Base-by-base conservation (phyloP, 2,113 vertebrate genomes). In the Heterochromis multidens region DNA sequence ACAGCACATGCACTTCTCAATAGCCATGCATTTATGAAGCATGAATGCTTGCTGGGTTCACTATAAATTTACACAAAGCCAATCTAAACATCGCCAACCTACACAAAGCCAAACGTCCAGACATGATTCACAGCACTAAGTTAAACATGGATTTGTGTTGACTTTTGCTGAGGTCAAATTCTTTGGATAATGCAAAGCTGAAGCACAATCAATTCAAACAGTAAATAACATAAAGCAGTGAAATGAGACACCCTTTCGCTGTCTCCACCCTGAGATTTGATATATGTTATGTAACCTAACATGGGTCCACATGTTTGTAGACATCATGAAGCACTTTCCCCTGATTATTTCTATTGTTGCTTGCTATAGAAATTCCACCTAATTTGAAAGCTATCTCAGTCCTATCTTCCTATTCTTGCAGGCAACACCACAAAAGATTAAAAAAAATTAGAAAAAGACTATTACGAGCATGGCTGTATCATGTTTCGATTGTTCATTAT, bases 231-330 rank as follows among this genome's bases (percentile, higher is more conserved):
- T 14, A 52, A 62, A 65, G 49, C 65, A 19, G 6, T 43, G 54
- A 54, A 88, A 83, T 16, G 27, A 23, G 76, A 86, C 61, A 29
- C 58, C 14, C 4, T 31, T 46, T 9, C 5, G 54, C 35, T 13
- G 77, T 80, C 83, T 70, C 58, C 43, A 37, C 54, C 77, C 46
- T 61, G 27, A 86, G 35, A 85, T 81, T 21, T 83, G 31, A 86
- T 76, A n/a, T 21, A 29, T 12, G 54, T 87, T 79, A 77, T 54
- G 29, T 77, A 78, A 85, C 46, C 49, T 6, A 58, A 77, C 72
- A 56, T 23, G 31, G 19, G 27, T 29, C 25, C 70, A n/a, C 10
- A 19, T 27, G 61, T 77, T 87, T 79, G 61, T 29, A 9, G 27
- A 46, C 23, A 27, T 21, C 33, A 40, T 21, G 23, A 79, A 70